phyloP scores from a whole-genome alignment of 1,140 invertebrate genomes.

The Colletes gigas region DNA sequence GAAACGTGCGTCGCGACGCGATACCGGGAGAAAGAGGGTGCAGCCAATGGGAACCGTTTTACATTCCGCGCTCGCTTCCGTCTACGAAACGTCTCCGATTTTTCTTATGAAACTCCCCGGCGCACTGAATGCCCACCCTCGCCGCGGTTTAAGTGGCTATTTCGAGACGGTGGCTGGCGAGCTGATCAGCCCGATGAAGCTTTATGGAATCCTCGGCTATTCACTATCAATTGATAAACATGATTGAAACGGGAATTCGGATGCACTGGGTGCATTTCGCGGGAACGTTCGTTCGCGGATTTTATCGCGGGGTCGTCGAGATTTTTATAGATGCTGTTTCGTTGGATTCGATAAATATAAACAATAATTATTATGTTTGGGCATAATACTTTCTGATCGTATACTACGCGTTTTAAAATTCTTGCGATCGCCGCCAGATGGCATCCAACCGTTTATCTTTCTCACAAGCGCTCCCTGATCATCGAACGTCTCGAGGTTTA shows the following conservation, averaged over 20 bases:
- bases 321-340: too few relatives aligned
- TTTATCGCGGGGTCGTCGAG: too few relatives aligned
- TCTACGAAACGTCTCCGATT: conserved; percentile 34
- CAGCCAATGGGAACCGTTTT: conserved; percentile 36
- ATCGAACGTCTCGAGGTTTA: too few relatives aligned
- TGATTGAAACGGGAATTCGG: neutral
- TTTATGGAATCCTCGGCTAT: neutral
- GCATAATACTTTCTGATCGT: too few relatives aligned
- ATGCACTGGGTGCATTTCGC: too few relatives aligned
- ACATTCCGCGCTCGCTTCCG: conserved; percentile 25
- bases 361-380: too few relatives aligned
- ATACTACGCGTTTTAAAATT: too few relatives aligned
- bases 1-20: conserved; percentile 58
- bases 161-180: neutral
- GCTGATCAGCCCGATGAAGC: neutral
- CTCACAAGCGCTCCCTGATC: too few relatives aligned
- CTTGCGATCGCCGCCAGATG: too few relatives aligned
- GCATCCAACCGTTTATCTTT: too few relatives aligned
- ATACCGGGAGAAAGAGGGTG: conserved; percentile 25
- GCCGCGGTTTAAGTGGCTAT: neutral
- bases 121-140: neutral
- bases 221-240: neutral
- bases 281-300: too few relatives aligned
- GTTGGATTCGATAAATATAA: too few relatives aligned
- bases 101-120: conserved; percentile 24